Conservation (phyloP, 2,888 invertebrate genomes). For the Acanthosepion lycidas region DNA sequence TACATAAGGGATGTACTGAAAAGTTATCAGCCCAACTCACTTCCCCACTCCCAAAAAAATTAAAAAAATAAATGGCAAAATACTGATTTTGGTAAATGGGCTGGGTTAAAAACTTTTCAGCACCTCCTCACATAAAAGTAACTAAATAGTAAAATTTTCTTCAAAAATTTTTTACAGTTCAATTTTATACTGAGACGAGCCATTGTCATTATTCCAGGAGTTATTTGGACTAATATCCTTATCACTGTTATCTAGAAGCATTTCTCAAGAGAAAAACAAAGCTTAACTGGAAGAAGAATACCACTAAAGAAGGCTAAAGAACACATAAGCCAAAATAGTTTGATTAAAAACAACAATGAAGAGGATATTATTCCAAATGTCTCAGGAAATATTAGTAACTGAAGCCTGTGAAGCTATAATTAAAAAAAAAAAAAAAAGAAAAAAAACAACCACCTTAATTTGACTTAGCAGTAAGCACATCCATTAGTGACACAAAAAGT, state of each 20-base stretch:
- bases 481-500: constrained; percentile 43
- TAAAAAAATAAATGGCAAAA: no score
- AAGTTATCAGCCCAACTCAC: no score
- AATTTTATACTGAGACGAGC: not conserved
- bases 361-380: not conserved
- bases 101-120: no score
- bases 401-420: not conserved
- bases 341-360: not conserved
- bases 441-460: not conserved
- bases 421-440: not conserved
- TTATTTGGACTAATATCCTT: not conserved
- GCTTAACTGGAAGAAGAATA: not conserved
- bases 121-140: not conserved
- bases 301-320: not conserved
- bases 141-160: not conserved
- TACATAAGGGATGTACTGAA: no score
- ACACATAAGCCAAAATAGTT: not conserved
- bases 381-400: not conserved
- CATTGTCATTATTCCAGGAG: not conserved
- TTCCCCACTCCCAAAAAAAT: no score
- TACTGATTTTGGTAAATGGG: no score
- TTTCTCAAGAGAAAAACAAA: not conserved
- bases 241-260: not conserved
- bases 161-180: not conserved
- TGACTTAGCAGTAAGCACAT: constrained; percentile 38